A percentile compares a stretch with the other conserved stretches of the same genome.
These are phyloP conservation scores for Drosophila gunungcola DNA, from an alignment of 1,140 invertebrate genomes.

Conservation along the genomic window DNA sequence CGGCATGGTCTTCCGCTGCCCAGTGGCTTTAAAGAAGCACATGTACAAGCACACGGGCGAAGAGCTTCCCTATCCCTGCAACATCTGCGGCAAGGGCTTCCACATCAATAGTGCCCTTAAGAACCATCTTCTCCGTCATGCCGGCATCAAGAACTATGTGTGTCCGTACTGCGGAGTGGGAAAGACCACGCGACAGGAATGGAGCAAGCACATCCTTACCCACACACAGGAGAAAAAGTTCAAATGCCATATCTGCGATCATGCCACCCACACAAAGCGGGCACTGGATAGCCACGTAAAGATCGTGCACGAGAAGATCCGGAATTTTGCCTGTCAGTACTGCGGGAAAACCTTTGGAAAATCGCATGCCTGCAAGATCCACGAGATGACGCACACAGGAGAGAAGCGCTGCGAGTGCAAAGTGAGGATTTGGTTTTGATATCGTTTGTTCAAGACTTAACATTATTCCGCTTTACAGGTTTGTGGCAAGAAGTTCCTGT, in stretches of 20 bases:
- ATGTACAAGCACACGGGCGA: conserved; percentile 86
- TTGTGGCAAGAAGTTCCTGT: conserved; percentile 70
- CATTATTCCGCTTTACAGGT: conserved; percentile 13
- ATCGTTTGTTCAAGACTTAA: neutral
- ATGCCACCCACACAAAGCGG: conserved; percentile 77
- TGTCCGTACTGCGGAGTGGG: conserved; percentile 82
- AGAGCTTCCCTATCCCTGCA: conserved; percentile 86
- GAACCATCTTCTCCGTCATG: conserved; percentile 77
- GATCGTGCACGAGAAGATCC: conserved; percentile 80
- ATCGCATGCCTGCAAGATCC: conserved; percentile 79
- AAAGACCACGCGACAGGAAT: conserved; percentile 78
- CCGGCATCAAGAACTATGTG: conserved; percentile 81
- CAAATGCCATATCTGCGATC: conserved; percentile 70
- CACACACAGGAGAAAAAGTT: conserved; percentile 82
- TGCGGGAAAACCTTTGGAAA: conserved; percentile 83
- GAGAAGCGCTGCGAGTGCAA: conserved; percentile 84
- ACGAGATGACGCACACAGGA: conserved; percentile 85
- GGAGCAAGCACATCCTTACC: conserved; percentile 77
- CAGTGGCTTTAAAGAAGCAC: conserved; percentile 84
- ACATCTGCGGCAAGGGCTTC: conserved; percentile 85
- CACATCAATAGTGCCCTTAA: conserved; percentile 76
- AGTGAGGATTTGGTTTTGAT: conserved; percentile 11
- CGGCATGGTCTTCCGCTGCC: conserved; percentile 72
- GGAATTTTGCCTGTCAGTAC: conserved; percentile 77
- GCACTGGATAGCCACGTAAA: conserved; percentile 74